Evolutionary conservation across 2,113 vertebrate genomes (phyloP).

Genomic region (Oxyura jamaicensis): DNA sequence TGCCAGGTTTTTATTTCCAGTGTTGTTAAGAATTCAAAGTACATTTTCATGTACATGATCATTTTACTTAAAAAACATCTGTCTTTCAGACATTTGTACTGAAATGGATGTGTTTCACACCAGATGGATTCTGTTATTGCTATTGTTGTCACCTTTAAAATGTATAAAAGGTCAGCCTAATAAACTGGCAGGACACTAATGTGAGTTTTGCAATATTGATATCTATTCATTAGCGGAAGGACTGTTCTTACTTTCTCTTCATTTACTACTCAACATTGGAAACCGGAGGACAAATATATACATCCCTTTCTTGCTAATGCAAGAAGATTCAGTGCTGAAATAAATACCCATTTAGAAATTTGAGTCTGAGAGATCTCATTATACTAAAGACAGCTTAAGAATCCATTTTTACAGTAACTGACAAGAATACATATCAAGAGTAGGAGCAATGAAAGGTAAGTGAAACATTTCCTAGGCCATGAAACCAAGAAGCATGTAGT

Average conservation of each 20-base stretch:
- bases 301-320: neutral
- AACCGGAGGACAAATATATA: neutral
- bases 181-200: neutral
- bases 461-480: neutral
- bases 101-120: neutral
- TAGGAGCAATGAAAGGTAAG: neutral
- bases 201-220: neutral
- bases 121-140: neutral
- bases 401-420: neutral
- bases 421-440: neutral
- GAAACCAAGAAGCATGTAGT: neutral
- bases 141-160: neutral
- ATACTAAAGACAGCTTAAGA: neutral
- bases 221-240: neutral
- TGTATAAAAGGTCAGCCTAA: neutral
- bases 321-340: neutral
- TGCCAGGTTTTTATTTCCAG: neutral
- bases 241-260: neutral
- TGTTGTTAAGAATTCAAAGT: neutral
- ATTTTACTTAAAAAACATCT: neutral
- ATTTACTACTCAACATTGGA: neutral
- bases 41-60: neutral
- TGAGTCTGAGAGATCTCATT: neutral
- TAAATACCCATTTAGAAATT: neutral
- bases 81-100: neutral